Evolutionary conservation across 2,113 vertebrate species (phyloP).

Genomic region (Catharus minimus): DNA sequence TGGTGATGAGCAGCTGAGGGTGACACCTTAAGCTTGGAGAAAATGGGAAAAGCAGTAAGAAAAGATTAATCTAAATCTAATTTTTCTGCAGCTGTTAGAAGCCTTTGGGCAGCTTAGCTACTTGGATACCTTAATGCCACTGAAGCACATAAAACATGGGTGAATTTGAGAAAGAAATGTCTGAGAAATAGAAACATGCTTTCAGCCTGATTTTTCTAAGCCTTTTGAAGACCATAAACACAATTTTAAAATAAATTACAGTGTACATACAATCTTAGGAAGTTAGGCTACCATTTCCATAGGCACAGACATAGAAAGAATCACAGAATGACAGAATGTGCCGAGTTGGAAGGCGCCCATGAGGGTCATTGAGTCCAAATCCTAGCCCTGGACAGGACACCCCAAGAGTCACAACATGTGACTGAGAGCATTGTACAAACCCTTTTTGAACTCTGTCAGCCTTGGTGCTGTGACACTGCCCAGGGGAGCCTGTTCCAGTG

Average conservation of each 20-base stretch:
- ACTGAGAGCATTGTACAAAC: background rate
- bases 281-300: background rate
- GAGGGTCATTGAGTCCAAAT: background rate
- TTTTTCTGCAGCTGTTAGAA: constrained; percentile 30
- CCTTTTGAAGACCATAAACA: background rate
- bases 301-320: background rate
- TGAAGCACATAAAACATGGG: background rate
- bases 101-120: constrained; percentile 6
- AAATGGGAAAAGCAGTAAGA: background rate
- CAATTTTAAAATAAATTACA: background rate
- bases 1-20: background rate
- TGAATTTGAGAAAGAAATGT: background rate
- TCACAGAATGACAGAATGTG: background rate
- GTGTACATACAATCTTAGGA: background rate
- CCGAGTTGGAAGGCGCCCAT: background rate
- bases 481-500: background rate
- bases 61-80: constrained; percentile 4
- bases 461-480: background rate
- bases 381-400: background rate
- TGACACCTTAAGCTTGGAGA: background rate
- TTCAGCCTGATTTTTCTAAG: background rate
- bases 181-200: background rate
- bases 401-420: background rate
- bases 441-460: background rate
- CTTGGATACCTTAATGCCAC: background rate